Conservation (phyloP, 1,140 invertebrate genomes). For the fruit fly (Drosophila melanogaster) region Release_6_plus_ISO1_MT NT_037436.4:21509001-21509500, state of each 20-base stretch:
- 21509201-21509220: background rate
- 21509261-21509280: too few relatives aligned
- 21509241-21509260: too few relatives aligned
- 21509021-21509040: constrained; percentile 21
- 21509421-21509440: too few relatives aligned
- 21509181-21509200: too few relatives aligned
- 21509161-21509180: background rate
- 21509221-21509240: too few relatives aligned
- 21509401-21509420: background rate
- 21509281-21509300: background rate
- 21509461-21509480: too few relatives aligned
- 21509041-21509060: constrained; percentile 11
- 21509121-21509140: background rate
- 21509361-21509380: constrained; percentile 34
- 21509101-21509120: background rate
- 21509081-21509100: constrained; percentile 5
- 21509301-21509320: constrained; percentile 19
- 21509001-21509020: constrained; percentile 21
- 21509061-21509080: background rate
- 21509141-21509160: background rate
- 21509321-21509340: constrained; percentile 17
- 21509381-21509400: constrained; percentile 11
- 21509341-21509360: constrained; percentile 20
- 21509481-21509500: too few relatives aligned
- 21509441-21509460: too few relatives aligned